These are phyloP conservation scores for Onychostoma macrolepis DNA, from an alignment of 2,113 vertebrate species.

Conservation along the genomic window DNA sequence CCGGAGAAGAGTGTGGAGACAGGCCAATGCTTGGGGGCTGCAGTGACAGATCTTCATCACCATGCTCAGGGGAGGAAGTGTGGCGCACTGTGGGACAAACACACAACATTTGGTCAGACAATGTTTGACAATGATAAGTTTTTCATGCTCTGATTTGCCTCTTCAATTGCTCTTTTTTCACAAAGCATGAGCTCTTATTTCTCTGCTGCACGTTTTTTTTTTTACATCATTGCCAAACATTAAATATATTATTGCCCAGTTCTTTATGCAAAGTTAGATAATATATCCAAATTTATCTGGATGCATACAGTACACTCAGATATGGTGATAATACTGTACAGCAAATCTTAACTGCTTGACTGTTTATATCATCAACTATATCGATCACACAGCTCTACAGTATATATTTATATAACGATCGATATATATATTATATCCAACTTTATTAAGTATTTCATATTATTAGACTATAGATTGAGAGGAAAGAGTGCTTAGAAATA, in stretches of 20 bases:
- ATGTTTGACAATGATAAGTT: not conserved
- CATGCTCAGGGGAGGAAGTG: conserved; percentile 65
- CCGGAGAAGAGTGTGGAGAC: conserved; percentile 79
- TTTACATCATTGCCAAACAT: no score
- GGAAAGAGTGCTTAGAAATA: no score
- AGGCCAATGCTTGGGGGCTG: conserved; percentile 80
- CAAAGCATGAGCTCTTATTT: no score
- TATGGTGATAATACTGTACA: no score
- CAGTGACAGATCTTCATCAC: conserved; percentile 66
- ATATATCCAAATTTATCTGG: not conserved
- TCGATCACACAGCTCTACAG: not conserved
- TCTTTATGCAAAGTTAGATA: no score
- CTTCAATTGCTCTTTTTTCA: no score
- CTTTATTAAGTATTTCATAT: no score
- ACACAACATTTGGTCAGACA: not conserved
- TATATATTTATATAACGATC: no score
- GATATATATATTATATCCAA: no score
- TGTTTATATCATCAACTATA: not conserved
- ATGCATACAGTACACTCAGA: not conserved
- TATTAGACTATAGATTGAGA: no score
- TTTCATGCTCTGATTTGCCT: not conserved
- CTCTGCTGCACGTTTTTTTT: no score
- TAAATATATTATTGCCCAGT: no score
- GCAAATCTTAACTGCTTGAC: not conserved
- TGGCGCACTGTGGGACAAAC: conserved; percentile 61